Conservation (phyloP, 2,888 invertebrate genomes). For the Ethmia dodecea region DNA sequence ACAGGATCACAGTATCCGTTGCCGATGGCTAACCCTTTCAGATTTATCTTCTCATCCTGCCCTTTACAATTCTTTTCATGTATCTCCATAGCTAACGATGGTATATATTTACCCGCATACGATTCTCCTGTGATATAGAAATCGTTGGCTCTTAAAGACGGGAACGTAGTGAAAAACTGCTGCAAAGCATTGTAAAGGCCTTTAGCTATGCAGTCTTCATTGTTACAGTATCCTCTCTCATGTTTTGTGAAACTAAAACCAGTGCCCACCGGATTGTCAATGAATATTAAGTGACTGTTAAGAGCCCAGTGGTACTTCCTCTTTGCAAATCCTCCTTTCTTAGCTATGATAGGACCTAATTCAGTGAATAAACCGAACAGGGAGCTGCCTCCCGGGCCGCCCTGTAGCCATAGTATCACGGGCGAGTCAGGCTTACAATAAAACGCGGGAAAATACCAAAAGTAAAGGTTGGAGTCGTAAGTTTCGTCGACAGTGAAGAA, state of each 20-base stretch:
- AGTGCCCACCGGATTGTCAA: constrained; percentile 81
- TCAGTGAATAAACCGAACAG: constrained; percentile 77
- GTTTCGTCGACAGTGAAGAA: constrained; percentile 79
- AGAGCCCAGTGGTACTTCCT: constrained; percentile 78
- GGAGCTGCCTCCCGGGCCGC: constrained; percentile 76
- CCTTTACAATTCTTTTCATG: constrained; percentile 54
- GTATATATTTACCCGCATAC: constrained; percentile 77
- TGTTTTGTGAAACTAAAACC: constrained; percentile 81
- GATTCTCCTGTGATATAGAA: constrained; percentile 81
- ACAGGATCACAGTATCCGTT: constrained; percentile 15
- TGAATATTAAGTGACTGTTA: constrained; percentile 77
- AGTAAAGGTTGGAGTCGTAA: constrained; percentile 77
- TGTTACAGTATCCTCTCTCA: constrained; percentile 69
- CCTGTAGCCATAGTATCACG: constrained; percentile 76
- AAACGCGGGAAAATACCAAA: constrained; percentile 81
- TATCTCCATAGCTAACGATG: constrained; percentile 70
- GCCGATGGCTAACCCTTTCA: constrained; percentile 28
- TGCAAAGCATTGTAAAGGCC: constrained; percentile 69
- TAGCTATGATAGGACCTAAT: constrained; percentile 76
- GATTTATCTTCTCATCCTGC: constrained; percentile 51
- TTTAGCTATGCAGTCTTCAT: constrained; percentile 73
- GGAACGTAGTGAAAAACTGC: constrained; percentile 80
- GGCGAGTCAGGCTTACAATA: constrained; percentile 55
- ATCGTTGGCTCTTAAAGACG: constrained; percentile 63
- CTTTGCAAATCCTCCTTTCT: constrained; percentile 41